Base-by-base conservation (phyloP, 2,888 invertebrate genomes). In the Chesias legatella region DNA sequence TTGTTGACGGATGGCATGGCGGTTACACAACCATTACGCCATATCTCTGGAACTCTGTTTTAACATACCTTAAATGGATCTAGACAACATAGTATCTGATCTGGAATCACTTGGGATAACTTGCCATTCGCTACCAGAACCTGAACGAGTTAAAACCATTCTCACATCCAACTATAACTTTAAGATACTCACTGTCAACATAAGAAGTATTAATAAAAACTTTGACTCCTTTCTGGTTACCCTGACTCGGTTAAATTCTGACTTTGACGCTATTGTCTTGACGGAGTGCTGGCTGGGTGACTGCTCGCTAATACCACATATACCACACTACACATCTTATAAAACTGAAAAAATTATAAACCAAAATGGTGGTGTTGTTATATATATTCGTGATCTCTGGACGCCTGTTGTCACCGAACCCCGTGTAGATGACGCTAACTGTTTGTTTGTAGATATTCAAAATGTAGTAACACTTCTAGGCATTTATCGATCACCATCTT, bases 401-500 rank as follows among this genome's bases (percentile, higher is more conserved):
- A 38, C 27, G 7, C 39, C 40, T 5, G 20, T 10, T 20, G 41
- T 39, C 1, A 11, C 30, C 0, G 56, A 56, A 20, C 47, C 48
- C 2, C 7, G 10, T 6, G 24, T 46, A 10, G 8, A 17, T 0
- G 53, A 53, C 1, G 39, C 43, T 0, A 35, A 48, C 31, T 51
- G 51, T 33, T n/a, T 53, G 0, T 25, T 24, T n/a, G 20, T 50
- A 3, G 10, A 29, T 4, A 26, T 39, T 0, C 25, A 7, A 1
- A 33, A 38, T 5, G 6, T 8, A 1, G 21, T 43, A 1, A 28
- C 31, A 0, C 17, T 51, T 3, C 9, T 41, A 3, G 48, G 44
- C 0, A 31, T 46, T 1, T 56, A 53, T 21, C 37, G 52, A 3
- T 48, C 51, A 0, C 49, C 56, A 3, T 46, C 49, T 1, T 46